Conservation (phyloP, 2,797 vertebrate species). For the Smutsia gigantea region DNA sequence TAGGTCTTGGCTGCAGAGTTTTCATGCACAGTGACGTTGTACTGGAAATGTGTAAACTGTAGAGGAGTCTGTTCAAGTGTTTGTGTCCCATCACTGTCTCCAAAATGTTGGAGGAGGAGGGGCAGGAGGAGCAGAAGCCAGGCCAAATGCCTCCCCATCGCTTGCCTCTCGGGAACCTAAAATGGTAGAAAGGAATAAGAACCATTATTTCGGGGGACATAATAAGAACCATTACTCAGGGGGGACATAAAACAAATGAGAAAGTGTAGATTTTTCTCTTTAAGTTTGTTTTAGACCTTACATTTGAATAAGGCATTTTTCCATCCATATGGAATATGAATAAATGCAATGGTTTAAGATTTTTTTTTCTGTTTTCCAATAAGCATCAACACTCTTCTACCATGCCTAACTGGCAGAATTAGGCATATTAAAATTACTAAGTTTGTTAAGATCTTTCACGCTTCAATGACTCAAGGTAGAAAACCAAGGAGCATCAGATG, state of each 20-base stretch:
- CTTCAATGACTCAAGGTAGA: background rate
- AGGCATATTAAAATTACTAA: background rate
- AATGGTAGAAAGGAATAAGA: constrained; percentile 65
- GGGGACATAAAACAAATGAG: background rate
- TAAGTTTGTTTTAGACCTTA: background rate
- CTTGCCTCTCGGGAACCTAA: constrained; percentile 91
- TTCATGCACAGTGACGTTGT: constrained; percentile 97
- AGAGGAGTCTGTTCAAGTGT: constrained; percentile 84
- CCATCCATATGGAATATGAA: background rate
- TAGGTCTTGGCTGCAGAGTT: constrained; percentile 99
- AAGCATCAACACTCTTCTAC: background rate
- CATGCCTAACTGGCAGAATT: background rate
- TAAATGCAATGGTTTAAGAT: background rate
- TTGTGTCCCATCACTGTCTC: constrained; percentile 88
- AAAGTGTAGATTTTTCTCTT: background rate
- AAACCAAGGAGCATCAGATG: background rate
- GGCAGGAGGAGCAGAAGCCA: constrained; percentile 90
- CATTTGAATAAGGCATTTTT: background rate
- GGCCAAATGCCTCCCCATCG: constrained; percentile 92
- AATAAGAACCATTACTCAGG: background rate
- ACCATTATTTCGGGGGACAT: background rate
- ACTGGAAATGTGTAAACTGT: constrained; percentile 94
- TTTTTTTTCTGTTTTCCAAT: background rate
- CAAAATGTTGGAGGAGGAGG: constrained; percentile 91
- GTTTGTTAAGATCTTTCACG: background rate